Conservation (phyloP, 2,888 invertebrate species). For the Zeuzera pyrina region DNA sequence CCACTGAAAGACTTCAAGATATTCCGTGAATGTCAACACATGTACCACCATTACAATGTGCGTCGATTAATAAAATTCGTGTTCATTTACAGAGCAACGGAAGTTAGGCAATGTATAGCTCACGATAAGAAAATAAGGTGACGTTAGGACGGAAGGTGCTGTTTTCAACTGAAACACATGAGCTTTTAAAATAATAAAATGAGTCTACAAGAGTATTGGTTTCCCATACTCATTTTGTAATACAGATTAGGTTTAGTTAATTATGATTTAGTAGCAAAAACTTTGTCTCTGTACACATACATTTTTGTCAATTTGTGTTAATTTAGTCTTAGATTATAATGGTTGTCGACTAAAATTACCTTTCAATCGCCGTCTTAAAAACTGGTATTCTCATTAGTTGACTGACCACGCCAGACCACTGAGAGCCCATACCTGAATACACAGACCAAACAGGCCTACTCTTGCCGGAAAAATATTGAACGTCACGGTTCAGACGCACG, state of each 20-base stretch:
- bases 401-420: conserved; percentile 78
- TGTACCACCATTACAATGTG: not conserved
- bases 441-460: conserved; percentile 75
- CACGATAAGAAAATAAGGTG: too few relatives aligned
- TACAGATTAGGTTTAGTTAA: too few relatives aligned
- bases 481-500: too few relatives aligned
- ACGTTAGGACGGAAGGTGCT: too few relatives aligned
- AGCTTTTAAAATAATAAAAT: too few relatives aligned
- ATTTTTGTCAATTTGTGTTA: too few relatives aligned
- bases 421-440: conserved; percentile 81
- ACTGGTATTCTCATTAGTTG: conserved; percentile 74
- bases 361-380: conserved; percentile 67
- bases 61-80: not conserved
- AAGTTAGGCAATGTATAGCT: not conserved
- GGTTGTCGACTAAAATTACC: conserved; percentile 18
- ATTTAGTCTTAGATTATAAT: not conserved
- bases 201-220: too few relatives aligned
- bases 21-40: too few relatives aligned
- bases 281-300: not conserved
- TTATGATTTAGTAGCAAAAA: not conserved
- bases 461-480: conserved; percentile 22
- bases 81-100: too few relatives aligned
- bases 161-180: too few relatives aligned
- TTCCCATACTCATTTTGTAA: too few relatives aligned
- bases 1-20: not conserved